Evolutionary conservation across 2,797 vertebrate species (phyloP), one percentile per base, ranked within the genome.

Genomic region (Hydrophis major): DNA sequence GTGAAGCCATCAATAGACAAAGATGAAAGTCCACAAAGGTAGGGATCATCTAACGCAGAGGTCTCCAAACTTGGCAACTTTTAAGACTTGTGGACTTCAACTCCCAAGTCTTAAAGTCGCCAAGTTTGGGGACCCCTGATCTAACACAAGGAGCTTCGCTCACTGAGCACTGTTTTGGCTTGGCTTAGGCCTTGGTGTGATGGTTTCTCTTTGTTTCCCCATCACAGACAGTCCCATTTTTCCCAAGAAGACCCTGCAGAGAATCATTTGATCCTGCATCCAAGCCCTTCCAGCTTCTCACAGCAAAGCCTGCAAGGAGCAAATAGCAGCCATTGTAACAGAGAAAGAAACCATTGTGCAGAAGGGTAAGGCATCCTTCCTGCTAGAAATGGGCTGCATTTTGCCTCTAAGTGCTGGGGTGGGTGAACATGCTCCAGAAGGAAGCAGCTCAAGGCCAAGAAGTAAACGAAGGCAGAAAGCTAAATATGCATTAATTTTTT

Each of bases 21-120:
- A 25, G 89, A 92, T 16, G 95, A 95, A 60, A 88, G 87, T 86
- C 18, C 4, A n/a, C 94, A 87, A 37, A 96, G 96, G 97, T 97
- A 95, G 93, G 63, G 0, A 86, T 16, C 61, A 12, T 27, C 18
- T 61, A 47, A 22, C 59, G 10, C 50, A 10, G 50, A 53, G 50
- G 50, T 53, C 50, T 53, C 50, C 7, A 53, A 53, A 53, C 50
- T 53, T 8, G 50, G 50, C 50, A 53, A 10, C 50, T 53, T 50
- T 53, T 53, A 53, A 53, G 50, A 53, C 50, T 53, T 53, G 50
- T 53, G 50, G 50, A 53, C 50, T 53, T 53, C 50, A 53, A 53
- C 8, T 53, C 50, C 50, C 8, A 53, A 53, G 50, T 53, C 50
- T 53, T 53, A 53, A 53, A 53, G 50, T 53, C 2, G 50, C 50